A percentile compares a stretch with the other conserved stretches of the same genome.
Conservation (phyloP, 2,113 vertebrate genomes). For the Synodontis membranacea region DNA sequence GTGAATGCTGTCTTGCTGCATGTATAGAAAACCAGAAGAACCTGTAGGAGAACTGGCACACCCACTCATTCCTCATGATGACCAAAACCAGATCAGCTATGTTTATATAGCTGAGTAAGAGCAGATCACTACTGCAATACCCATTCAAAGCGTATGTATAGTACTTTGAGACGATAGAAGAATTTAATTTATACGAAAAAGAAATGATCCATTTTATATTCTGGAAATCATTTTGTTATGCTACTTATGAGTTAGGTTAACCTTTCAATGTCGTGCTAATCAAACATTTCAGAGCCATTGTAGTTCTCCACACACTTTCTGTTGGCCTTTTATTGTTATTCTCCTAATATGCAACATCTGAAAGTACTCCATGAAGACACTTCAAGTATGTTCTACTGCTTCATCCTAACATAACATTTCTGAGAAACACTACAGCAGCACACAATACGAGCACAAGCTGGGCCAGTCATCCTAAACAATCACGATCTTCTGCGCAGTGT, state of each 20-base stretch:
- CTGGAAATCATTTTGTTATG: not conserved
- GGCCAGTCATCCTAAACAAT: not conserved
- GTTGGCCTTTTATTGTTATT: not conserved
- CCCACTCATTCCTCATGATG: conserved; percentile 12
- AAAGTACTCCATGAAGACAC: not conserved
- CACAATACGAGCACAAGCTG: not conserved
- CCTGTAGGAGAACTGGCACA: conserved; percentile 22
- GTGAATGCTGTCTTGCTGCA: not conserved
- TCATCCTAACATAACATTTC: not conserved
- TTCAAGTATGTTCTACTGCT: not conserved
- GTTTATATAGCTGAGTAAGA: conserved; percentile 39
- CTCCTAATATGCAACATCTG: not conserved
- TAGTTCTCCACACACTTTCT: not conserved
- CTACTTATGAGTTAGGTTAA: not conserved
- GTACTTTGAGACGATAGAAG: not conserved
- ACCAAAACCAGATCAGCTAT: conserved; percentile 8
- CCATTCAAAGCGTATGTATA: not conserved
- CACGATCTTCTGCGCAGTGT: not conserved
- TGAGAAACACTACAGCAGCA: not conserved
- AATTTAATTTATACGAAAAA: not conserved
- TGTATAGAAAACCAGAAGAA: conserved; percentile 43
- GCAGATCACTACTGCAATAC: conserved; percentile 6
- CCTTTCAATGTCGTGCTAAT: not conserved
- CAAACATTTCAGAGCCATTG: conserved; percentile 1
- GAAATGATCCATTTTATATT: not conserved